phyloP scores from a whole-genome alignment of 2,113 vertebrate genomes.

The Carettochelys insculpta region DNA sequence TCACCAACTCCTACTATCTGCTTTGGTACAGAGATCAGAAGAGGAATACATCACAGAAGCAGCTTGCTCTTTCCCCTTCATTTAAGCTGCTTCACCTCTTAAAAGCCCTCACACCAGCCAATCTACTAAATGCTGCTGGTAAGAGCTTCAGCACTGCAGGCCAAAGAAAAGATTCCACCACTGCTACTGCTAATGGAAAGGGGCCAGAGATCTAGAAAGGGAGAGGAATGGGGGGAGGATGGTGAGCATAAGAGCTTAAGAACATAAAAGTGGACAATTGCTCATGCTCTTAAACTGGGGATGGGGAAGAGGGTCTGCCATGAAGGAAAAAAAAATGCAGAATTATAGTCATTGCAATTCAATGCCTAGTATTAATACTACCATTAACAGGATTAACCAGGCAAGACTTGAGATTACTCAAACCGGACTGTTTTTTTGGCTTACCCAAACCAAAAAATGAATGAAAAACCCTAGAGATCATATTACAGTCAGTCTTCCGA shows the following conservation, averaged over 20 bases:
- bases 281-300: conserved; percentile 1
- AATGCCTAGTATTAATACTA: not conserved
- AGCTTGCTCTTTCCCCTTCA: not conserved
- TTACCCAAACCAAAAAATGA: not conserved
- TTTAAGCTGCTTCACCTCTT: not conserved
- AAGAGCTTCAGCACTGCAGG: not conserved
- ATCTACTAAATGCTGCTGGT: not conserved
- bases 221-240: accelerated
- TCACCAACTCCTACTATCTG: not conserved
- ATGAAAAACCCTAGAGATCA: not conserved
- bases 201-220: not conserved
- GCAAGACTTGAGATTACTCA: not conserved
- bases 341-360: not conserved
- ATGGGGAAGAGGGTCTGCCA: not conserved
- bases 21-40: not conserved
- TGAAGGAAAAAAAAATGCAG: not conserved
- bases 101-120: not conserved
- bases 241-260: not conserved
- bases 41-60: accelerated
- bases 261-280: not conserved
- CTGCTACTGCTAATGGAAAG: not conserved
- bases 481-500: not conserved
- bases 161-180: not conserved
- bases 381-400: not conserved
- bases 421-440: not conserved